phyloP scores from a whole-genome alignment of 2,113 vertebrate genomes.

The Antennarius striatus region DNA sequence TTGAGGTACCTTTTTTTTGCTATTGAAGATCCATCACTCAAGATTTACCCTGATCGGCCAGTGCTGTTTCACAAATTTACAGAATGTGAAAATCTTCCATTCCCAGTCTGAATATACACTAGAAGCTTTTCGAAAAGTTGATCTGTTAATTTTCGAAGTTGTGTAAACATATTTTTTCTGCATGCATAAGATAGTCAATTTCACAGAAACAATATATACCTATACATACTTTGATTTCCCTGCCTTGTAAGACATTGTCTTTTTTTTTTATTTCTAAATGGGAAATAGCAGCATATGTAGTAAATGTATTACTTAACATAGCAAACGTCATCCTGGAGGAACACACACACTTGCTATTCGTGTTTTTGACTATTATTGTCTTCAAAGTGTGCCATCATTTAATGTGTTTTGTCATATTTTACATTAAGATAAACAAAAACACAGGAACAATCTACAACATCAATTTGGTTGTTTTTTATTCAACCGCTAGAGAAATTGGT shows the following conservation, averaged over 20 bases:
- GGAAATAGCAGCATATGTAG: not conserved
- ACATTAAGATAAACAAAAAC: not conserved
- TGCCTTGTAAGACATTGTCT: slow-evolving; percentile 22
- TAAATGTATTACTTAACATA: not conserved
- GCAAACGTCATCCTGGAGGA: not conserved
- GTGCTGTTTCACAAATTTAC: too few relatives aligned
- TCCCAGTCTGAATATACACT: too few relatives aligned
- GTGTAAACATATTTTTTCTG: too few relatives aligned
- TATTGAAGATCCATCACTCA: too few relatives aligned
- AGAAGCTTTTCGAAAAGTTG: too few relatives aligned
- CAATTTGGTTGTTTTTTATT: not conserved
- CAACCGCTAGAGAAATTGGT: not conserved
- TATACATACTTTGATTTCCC: slow-evolving; percentile 6
- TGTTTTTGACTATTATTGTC: not conserved
- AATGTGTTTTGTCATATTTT: not conserved
- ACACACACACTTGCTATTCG: slow-evolving; percentile 27
- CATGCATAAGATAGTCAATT: too few relatives aligned
- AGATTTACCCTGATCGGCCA: too few relatives aligned
- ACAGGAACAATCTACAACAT: not conserved
- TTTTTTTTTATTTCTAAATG: slow-evolving; percentile 17
- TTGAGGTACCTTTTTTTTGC: too few relatives aligned
- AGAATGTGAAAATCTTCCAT: too few relatives aligned
- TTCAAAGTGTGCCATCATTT: not conserved
- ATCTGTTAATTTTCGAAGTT: too few relatives aligned
- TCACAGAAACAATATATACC: too few relatives aligned